Evolutionary conservation across 2,113 vertebrate genomes (phyloP), one percentile per base, ranked within the genome.

Genomic region (Sprattus sprattus): DNA sequence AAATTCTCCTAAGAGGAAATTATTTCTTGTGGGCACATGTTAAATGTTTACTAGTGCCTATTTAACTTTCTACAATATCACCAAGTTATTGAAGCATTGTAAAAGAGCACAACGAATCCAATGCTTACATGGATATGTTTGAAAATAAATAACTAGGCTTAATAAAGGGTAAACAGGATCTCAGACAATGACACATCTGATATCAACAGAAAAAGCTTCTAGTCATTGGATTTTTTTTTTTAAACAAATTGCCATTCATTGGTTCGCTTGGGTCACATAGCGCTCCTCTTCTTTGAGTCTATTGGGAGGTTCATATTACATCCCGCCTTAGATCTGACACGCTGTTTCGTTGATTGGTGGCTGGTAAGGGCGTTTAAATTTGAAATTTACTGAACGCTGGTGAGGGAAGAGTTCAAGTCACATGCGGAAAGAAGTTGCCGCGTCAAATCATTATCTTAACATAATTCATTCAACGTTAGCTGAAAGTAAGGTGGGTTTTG

Each of bases 281-380:
- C 11, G 64, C 25, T 25, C 64, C 25, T 71, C 22, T 8, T 9
- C n/a, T 64, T 64, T 64, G 2, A 28, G 71, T 3, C n/a, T 54
- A 88, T 90, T 90, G 89, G 89, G 81, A 25, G 8, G 47, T 90
- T 90, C 82, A 71, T 87, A 86, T 88, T n/a, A 82, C 22, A 44
- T 28, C 50, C 89, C 89, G 86, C 89, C 87, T 52, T 4, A 2
- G 1, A 7, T 11, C 4, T 8, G 2, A 10, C 5, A 2, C 15
- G 1, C 80, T 6, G 0, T 6, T 2, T 45, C 81, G 92, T 50
- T 89, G 2, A 95, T 95, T 95, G 94, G 95, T 89, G 0, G 44
- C 11, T 87, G 64, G 88, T 85, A 13, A 46, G 82, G 90, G 82
- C 87, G 90, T 95, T 95, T 92, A 94, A 94, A 94, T 90, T 95